phyloP scores from a whole-genome alignment of 2,888 invertebrate species.

The Hydropsyche betteni region DNA sequence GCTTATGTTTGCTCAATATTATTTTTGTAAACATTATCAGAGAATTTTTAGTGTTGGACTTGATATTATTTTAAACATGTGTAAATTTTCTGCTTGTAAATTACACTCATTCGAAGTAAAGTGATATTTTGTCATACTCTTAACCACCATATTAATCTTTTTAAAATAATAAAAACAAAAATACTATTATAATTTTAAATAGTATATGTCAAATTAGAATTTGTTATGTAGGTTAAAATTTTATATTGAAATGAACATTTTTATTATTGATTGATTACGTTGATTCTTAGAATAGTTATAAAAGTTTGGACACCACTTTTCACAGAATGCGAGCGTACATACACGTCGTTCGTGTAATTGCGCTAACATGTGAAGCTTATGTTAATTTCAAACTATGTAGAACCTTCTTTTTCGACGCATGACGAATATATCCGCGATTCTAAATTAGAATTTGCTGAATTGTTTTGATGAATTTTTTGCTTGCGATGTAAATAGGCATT shows the following conservation, averaged over 20 bases:
- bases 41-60: no score
- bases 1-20: slow-evolving; percentile 18
- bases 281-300: slow-evolving; percentile 16
- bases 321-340: background rate
- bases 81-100: slow-evolving; percentile 5
- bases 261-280: slow-evolving; percentile 40
- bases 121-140: slow-evolving; percentile 20
- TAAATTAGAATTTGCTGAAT: slow-evolving; percentile 13
- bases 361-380: slow-evolving; percentile 8
- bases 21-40: no score
- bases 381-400: slow-evolving; percentile 14
- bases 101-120: slow-evolving; percentile 2
- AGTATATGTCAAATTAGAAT: slow-evolving; percentile 35
- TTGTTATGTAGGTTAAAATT: slow-evolving; percentile 52
- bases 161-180: background rate
- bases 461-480: background rate
- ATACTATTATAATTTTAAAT: slow-evolving; percentile 13
- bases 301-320: slow-evolving; percentile 18
- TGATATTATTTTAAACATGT: background rate
- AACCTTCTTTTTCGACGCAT: slow-evolving; percentile 5
- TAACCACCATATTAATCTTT: background rate
- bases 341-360: background rate
- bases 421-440: slow-evolving; percentile 28
- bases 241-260: slow-evolving; percentile 47
- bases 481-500: slow-evolving; percentile 3